These are phyloP conservation scores for Ailurus styani DNA, from an alignment of 2,113 vertebrate species.

Conservation along the genomic window DNA sequence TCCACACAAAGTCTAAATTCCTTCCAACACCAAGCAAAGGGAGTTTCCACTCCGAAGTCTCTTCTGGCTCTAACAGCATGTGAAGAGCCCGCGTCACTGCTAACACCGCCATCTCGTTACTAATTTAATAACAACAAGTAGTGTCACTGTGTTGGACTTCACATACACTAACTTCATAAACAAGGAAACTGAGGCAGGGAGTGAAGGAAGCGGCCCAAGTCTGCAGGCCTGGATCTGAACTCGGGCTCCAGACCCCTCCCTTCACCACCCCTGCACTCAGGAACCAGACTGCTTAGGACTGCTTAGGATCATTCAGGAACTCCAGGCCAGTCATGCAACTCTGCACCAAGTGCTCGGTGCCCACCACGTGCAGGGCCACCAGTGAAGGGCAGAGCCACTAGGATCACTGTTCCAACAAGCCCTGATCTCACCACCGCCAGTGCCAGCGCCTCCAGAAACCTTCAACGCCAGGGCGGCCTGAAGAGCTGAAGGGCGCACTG, in stretches of 20 bases:
- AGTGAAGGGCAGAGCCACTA: rapidly evolving
- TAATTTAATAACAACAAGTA: not conserved
- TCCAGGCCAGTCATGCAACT: not conserved
- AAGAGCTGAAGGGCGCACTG: not conserved
- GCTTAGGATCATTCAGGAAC: not conserved
- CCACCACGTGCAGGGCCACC: not conserved
- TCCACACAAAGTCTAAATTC: not conserved
- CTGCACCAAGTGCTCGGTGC: not conserved
- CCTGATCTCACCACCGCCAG: not conserved
- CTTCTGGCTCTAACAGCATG: rapidly evolving
- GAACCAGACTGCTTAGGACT: too few species aligned
- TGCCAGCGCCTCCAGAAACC: not conserved
- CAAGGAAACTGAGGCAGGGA: not conserved
- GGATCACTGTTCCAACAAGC: not conserved
- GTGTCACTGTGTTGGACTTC: not conserved
- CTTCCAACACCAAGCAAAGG: not conserved
- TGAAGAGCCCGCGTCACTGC: not conserved
- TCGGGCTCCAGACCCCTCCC: not conserved
- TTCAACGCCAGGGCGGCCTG: not conserved
- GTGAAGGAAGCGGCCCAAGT: not conserved
- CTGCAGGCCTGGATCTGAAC: not conserved
- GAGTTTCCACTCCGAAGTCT: not conserved
- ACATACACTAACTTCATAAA: not conserved
- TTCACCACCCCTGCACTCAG: not conserved
- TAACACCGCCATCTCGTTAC: not conserved